phyloP scores from a whole-genome alignment of 2,113 vertebrate genomes.

The Taurulus bubalis region DNA sequence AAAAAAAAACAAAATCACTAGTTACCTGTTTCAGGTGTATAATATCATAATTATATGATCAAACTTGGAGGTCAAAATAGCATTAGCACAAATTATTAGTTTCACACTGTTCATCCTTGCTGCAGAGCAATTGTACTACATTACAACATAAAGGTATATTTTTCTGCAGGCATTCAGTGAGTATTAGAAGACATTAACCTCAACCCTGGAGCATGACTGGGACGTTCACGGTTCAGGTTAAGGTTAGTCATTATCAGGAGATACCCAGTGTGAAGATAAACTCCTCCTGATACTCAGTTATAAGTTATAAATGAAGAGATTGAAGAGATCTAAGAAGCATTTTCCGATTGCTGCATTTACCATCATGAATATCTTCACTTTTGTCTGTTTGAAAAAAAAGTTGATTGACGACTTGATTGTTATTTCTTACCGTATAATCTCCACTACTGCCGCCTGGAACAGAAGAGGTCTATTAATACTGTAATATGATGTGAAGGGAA shows the following conservation, averaged over 20 bases:
- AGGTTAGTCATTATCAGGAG: background rate
- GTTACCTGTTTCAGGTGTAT: background rate
- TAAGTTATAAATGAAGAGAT: background rate
- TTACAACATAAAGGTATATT: background rate
- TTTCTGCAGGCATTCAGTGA: background rate
- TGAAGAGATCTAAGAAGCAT: background rate
- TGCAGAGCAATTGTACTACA: no score
- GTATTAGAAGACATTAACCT: background rate
- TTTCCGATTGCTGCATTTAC: background rate
- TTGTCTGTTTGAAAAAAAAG: constrained; percentile 11
- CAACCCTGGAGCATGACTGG: background rate
- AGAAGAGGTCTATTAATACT: constrained; percentile 50
- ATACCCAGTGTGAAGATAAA: background rate
- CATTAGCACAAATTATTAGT: background rate
- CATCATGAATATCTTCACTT: background rate
- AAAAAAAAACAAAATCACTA: background rate
- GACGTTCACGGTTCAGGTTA: background rate
- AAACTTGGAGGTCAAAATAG: background rate
- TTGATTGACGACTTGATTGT: constrained; percentile 40
- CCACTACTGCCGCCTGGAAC: constrained; percentile 21
- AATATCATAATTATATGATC: background rate
- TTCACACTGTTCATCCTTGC: no score
- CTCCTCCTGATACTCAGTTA: background rate
- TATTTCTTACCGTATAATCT: constrained; percentile 41
- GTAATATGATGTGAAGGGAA: constrained; percentile 63